Percentiles rank a stretch among this genome's conserved stretches.
These are phyloP conservation scores for Wasmannia auropunctata DNA, from an alignment of 1,140 invertebrate genomes.

Conservation along the genomic window DNA sequence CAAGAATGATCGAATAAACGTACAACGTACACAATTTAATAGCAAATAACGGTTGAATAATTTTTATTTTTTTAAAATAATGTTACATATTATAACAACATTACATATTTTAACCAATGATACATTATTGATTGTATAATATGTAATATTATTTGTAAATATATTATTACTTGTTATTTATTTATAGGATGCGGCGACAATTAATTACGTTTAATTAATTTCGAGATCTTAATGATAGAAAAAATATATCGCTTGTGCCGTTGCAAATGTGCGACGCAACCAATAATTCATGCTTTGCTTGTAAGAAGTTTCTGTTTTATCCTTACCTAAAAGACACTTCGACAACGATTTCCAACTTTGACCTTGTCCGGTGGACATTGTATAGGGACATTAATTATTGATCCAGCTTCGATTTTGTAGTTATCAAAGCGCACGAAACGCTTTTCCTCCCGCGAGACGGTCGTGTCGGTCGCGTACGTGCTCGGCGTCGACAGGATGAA, in stretches of 20 bases:
- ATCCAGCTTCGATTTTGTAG: slow-evolving; percentile 64
- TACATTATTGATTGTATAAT: background rate
- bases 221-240: background rate
- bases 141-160: background rate
- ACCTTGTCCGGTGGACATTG: slow-evolving; percentile 75
- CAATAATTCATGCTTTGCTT: background rate
- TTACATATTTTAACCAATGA: too few relatives aligned
- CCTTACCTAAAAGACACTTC: slow-evolving; percentile 77
- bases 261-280: background rate
- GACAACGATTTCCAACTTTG: slow-evolving; percentile 78
- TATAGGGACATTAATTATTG: slow-evolving; percentile 80
- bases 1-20: background rate
- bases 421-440: slow-evolving; percentile 72
- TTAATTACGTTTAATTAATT: too few relatives aligned
- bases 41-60: too few relatives aligned
- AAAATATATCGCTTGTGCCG: background rate
- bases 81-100: too few relatives aligned
- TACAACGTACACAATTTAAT: background rate
- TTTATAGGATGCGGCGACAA: background rate
- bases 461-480: slow-evolving; percentile 20
- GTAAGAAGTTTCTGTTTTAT: background rate
- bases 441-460: slow-evolving; percentile 32
- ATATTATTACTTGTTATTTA: background rate
- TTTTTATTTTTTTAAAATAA: too few relatives aligned
- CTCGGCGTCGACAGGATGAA: slow-evolving; percentile 52